phyloP scores from a whole-genome alignment of 1,140 invertebrate genomes.

The Ctenoplectra terminalis region DNA sequence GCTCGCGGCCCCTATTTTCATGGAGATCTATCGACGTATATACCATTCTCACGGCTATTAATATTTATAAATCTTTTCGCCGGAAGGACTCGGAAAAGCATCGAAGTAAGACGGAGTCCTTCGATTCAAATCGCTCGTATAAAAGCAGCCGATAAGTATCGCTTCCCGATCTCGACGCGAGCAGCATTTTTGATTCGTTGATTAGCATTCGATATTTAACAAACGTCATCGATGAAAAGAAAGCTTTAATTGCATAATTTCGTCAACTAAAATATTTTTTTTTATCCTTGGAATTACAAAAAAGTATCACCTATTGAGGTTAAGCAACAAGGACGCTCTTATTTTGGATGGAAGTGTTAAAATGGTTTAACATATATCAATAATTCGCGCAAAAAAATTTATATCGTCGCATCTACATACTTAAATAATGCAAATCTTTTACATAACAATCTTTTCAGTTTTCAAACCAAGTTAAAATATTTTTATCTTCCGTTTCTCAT shows the following conservation, averaged over 20 bases:
- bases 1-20: slow-evolving; percentile 8
- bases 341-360: too few relatives aligned
- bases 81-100: background rate
- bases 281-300: background rate
- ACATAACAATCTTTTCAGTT: too few relatives aligned
- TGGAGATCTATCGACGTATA: slow-evolving; percentile 22
- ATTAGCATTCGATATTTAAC: background rate
- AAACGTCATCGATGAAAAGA: too few relatives aligned
- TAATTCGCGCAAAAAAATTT: too few relatives aligned
- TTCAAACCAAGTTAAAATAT: too few relatives aligned
- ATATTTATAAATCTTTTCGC: slow-evolving; percentile 44
- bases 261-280: background rate
- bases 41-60: slow-evolving; percentile 35
- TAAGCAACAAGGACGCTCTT: too few relatives aligned
- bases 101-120: slow-evolving; percentile 17
- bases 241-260: background rate
- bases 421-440: too few relatives aligned
- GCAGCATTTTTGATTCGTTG: background rate
- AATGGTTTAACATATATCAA: too few relatives aligned
- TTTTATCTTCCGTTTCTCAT: too few relatives aligned
- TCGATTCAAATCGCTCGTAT: background rate
- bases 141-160: background rate
- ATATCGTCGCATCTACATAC: too few relatives aligned
- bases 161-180: background rate
- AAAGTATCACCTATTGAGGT: background rate